A percentile compares a stretch with the other conserved stretches of the same genome.
Evolutionary conservation across 2,888 invertebrate genomes (phyloP).

Genomic region (Cecidostiba fungosa): DNA sequence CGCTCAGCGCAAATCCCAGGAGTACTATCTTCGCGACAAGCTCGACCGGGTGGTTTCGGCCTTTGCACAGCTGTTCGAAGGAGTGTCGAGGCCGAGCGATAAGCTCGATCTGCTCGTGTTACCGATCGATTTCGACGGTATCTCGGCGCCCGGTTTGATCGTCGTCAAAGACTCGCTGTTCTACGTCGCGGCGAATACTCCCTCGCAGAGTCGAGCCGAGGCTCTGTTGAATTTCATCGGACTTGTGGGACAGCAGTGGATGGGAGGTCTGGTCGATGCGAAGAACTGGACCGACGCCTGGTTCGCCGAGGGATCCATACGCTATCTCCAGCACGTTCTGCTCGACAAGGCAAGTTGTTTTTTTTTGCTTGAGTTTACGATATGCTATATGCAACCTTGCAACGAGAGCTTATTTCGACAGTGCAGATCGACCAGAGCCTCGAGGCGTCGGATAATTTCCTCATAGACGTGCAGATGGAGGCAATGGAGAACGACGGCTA

Average conservation of each 20-base stretch:
- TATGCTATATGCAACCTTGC: background rate
- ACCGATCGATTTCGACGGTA: constrained; percentile 66
- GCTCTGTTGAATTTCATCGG: constrained; percentile 70
- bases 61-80: constrained; percentile 68
- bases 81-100: constrained; percentile 66
- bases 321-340: constrained; percentile 80
- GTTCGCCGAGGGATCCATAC: constrained; percentile 81
- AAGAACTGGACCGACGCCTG: constrained; percentile 77
- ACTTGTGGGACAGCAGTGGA: constrained; percentile 80
- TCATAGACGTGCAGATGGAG: constrained; percentile 71
- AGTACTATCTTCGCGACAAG: constrained; percentile 70
- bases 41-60: constrained; percentile 64
- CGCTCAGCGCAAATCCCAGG: constrained; percentile 52
- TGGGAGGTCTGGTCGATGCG: constrained; percentile 78
- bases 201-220: constrained; percentile 66
- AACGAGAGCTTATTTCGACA: constrained; percentile 54
- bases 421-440: constrained; percentile 68
- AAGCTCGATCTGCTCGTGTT: constrained; percentile 72
- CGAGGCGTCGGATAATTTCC: constrained; percentile 66
- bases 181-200: constrained; percentile 65
- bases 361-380: constrained; percentile 9
- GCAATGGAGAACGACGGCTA: constrained; percentile 74
- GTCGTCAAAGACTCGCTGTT: constrained; percentile 71
- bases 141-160: constrained; percentile 69
- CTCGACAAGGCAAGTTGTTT: constrained; percentile 72